Conservation (phyloP, 37 sponge, comb jelly and placozoan species). For the Bolinopsis microptera region DNA sequence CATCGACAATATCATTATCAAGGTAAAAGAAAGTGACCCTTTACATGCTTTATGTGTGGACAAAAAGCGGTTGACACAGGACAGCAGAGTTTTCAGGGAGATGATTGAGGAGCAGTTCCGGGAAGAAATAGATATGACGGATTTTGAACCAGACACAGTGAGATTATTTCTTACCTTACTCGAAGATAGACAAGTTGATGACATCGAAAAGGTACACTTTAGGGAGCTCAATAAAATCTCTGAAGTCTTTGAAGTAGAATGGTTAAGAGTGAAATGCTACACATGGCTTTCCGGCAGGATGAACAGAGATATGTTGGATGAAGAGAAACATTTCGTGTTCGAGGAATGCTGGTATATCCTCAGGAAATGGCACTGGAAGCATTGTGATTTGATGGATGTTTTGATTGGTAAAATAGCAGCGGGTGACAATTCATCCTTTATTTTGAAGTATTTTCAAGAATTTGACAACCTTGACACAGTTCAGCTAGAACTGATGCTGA, state of each 20-base stretch:
- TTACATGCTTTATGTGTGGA: neutral
- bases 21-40: neutral
- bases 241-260: neutral
- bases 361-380: neutral
- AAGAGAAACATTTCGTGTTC: neutral
- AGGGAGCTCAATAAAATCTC: neutral
- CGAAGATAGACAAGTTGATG: neutral
- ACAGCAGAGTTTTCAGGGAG: neutral
- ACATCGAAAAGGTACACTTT: neutral
- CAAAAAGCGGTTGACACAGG: neutral
- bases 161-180: neutral
- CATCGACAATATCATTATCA: no score
- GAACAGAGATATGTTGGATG: neutral
- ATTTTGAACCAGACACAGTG: neutral
- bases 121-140: neutral
- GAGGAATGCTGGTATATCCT: neutral
- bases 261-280: neutral
- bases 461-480: neutral
- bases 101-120: neutral
- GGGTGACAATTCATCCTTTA: neutral
- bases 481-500: neutral
- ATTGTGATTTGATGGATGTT: neutral
- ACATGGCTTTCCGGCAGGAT: neutral
- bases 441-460: neutral
- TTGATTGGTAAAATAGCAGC: no score